Percentiles rank a stretch among this genome's conserved stretches.
phyloP scores from a whole-genome alignment of 1,140 invertebrate species.

The Gryllus bimaculatus region DNA sequence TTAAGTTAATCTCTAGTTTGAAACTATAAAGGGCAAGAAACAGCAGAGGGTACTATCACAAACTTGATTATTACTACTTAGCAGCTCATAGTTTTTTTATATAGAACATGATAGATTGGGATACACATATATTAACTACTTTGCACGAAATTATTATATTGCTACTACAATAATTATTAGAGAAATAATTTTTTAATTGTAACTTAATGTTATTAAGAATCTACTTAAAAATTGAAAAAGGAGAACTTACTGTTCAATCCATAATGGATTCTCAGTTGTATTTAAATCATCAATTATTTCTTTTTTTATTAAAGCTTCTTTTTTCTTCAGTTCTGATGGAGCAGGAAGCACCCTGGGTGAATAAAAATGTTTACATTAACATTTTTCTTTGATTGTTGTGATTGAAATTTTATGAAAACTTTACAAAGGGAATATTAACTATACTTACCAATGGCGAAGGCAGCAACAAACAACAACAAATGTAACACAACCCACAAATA shows the following conservation, averaged over 20 bases:
- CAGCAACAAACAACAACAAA: slow-evolving; percentile 83
- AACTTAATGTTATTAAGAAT: slow-evolving; percentile 8
- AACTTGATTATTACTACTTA: too few relatives aligned
- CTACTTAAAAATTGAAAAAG: not conserved
- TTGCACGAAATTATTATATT: too few relatives aligned
- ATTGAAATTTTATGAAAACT: slow-evolving; percentile 9
- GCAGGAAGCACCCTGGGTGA: slow-evolving; percentile 49
- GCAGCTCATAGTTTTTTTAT: too few relatives aligned
- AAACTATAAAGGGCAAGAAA: too few relatives aligned
- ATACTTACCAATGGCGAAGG: slow-evolving; percentile 64
- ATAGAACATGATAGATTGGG: too few relatives aligned
- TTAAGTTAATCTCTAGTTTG: too few relatives aligned
- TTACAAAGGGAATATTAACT: not conserved
- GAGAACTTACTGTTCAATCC: slow-evolving; percentile 74
- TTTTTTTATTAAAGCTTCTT: slow-evolving; percentile 71
- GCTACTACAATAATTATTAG: too few relatives aligned
- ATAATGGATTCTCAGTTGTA: slow-evolving; percentile 79
- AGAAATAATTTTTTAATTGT: not conserved
- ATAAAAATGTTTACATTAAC: not conserved
- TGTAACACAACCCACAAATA: slow-evolving; percentile 77
- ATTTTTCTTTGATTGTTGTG: too few relatives aligned
- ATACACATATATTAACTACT: too few relatives aligned
- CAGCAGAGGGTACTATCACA: too few relatives aligned
- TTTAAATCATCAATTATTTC: slow-evolving; percentile 73
- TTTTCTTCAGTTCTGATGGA: slow-evolving; percentile 55